Evolutionary conservation across 2,888 invertebrate genomes (phyloP), one percentile per base, ranked within the genome.

Genomic region (Herminia tarsipennalis): DNA sequence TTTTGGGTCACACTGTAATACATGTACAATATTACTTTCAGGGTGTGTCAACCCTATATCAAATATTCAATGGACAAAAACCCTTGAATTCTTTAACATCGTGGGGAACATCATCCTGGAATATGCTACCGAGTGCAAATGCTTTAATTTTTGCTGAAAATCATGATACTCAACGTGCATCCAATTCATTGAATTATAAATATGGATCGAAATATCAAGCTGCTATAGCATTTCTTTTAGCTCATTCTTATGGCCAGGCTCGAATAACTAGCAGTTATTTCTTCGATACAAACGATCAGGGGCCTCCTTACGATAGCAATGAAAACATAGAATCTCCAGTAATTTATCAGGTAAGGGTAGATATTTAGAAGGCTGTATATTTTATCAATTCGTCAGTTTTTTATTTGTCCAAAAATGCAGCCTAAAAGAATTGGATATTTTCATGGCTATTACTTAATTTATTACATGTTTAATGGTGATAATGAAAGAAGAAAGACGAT

Each of bases 191-290:
- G 8, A 95, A 93, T 0, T 93, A 94, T 78, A 95, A 95, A 68
- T 77, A 92, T 0, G 50, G 94, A 0, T 93, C 92, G 49, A 87
- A 91, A n/a, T 96, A 96, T 77, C 96, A 94, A 58, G 91, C 93
- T 91, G 98, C 97, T 0, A 94, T 94, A 1, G 96, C 96, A 0
- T 98, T 97, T 79, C 94, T 96, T 88, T 78, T 98, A 61, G 97
- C 97, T 0, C 95, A 95, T 90, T 94, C 96, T 0, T 97, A 96
- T 60, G 96, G 96, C 0, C 93, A 94, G 46, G 94, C 96, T 0
- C 93, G 96, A 33, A 90, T 98, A 14, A 97, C 98, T 96, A 97
- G 97, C 73, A 97, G 97, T 57, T 98, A 94, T 70, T 87, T 81
- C 25, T 98, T 97, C 76, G 82, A 82, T 44, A 73, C 93, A 56